These are phyloP conservation scores for Muscina levida DNA, from an alignment of 2,888 invertebrate species.

Conservation along the genomic window DNA sequence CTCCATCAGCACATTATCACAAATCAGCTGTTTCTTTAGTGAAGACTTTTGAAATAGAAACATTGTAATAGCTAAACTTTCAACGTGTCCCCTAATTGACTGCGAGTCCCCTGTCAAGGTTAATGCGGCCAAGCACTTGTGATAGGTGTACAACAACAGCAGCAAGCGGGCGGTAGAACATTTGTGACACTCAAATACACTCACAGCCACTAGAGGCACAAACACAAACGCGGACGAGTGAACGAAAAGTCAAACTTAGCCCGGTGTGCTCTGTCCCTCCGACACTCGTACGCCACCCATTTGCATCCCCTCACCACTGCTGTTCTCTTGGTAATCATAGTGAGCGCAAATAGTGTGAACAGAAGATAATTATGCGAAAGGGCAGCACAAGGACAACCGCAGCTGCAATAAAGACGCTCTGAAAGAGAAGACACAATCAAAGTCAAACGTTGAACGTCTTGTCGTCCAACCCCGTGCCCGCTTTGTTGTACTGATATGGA, in stretches of 20 bases:
- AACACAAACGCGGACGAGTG: not conserved
- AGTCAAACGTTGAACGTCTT: not conserved
- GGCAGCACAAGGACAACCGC: slow-evolving; percentile 65
- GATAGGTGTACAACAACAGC: slow-evolving; percentile 38
- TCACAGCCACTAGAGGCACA: slow-evolving; percentile 25
- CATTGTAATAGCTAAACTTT: slow-evolving; percentile 67
- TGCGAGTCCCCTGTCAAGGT: slow-evolving; percentile 66
- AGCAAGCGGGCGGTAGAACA: slow-evolving; percentile 38
- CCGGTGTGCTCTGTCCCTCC: not conserved
- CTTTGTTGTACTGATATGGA: slow-evolving; percentile 45
- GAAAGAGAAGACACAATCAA: not conserved
- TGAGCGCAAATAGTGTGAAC: slow-evolving; percentile 42
- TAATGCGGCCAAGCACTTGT: slow-evolving; percentile 53
- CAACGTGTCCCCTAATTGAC: slow-evolving; percentile 51
- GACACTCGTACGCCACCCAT: not conserved
- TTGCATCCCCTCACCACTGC: not conserved
- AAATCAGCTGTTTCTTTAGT: not conserved
- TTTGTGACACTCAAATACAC: not conserved
- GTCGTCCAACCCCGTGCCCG: too few species aligned
- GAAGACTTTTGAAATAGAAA: too few species aligned
- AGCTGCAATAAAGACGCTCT: not conserved
- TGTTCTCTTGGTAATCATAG: not conserved
- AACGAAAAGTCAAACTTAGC: not conserved
- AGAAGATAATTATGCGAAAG: slow-evolving; percentile 65
- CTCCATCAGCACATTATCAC: not conserved